Conservation (phyloP, 2,113 vertebrate species). For the Ophthalmolycus amberensis region DNA sequence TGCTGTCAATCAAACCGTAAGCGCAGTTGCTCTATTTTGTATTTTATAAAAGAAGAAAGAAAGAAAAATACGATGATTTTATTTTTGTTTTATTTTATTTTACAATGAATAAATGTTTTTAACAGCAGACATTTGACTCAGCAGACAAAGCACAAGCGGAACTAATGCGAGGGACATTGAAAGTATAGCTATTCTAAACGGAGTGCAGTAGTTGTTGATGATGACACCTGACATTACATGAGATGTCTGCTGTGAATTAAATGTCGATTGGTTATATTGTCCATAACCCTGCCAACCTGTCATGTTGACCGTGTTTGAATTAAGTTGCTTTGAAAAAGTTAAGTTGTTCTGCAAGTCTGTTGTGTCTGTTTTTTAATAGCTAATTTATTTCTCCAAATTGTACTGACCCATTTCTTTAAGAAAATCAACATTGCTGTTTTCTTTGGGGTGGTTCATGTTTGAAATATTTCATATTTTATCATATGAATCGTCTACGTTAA, state of each 20-base stretch:
- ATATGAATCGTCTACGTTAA: neutral
- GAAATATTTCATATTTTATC: neutral
- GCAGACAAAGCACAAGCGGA: neutral
- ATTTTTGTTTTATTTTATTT: neutral
- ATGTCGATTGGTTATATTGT: neutral
- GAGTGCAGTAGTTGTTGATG: neutral
- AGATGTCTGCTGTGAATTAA: neutral
- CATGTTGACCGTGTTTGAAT: neutral
- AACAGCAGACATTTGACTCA: neutral
- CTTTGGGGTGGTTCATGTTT: neutral
- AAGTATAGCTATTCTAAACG: neutral
- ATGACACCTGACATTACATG: neutral
- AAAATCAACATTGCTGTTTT: neutral
- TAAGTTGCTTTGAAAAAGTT: neutral
- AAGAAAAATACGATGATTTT: neutral
- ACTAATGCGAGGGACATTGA: neutral
- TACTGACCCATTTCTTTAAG: neutral
- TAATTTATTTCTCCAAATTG: neutral
- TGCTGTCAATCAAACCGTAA: neutral
- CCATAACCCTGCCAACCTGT: neutral
- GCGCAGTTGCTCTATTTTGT: neutral
- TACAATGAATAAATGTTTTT: neutral
- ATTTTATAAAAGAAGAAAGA: neutral
- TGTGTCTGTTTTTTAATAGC: neutral
- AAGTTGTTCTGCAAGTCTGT: neutral